Base-by-base conservation (phyloP, 2,888 invertebrate species). In the Oithona nana region DNA sequence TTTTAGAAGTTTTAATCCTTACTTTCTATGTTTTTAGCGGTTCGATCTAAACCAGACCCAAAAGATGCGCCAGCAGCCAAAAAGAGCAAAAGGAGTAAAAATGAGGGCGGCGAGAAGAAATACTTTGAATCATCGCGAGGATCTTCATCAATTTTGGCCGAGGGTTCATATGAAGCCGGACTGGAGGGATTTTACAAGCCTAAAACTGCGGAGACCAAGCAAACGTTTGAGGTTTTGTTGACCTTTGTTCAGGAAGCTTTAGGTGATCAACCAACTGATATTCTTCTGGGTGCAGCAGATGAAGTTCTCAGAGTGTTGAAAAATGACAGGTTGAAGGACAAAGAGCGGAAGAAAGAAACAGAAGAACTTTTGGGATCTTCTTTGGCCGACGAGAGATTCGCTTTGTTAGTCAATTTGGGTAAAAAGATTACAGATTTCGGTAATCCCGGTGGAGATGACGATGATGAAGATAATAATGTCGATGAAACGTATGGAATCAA, bases 401-500 rank as follows among this genome's bases (percentile, higher is more conserved):
- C 95, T 0, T 74, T 97, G 28, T 77, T 99, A 2, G 89, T 94
- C 0, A 98, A 97, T 77, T 79, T 98, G 63, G 93, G 95, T 0
- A 97, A 95, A 74, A 98, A 98, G 74, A 95, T 98, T 54, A 92
- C 94, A 0, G 98, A 98, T 74, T 99, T 92, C 77, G 88, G 88
- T 63, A 78, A 78, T 63, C 28, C 13, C 29, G 49, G 52, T n/a
- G 22, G 4, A n/a, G 22, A 20, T 63, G 13, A 28, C 56, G 39
- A 39, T 16, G 39, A 39, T 8, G n/a, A n/a, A n/a, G 86, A 86
- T 68, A 88, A 89, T 69, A 87, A 93, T 71, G 88, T 97, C 64
- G 98, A 98, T 71, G 97, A 98, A 75, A 88, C 90, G 0, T 94
- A 95, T 71, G 98, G 98, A 16, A 97, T 98, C 64, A 98, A 98